A percentile compares a stretch with the other conserved stretches of the same genome.
Conservation (phyloP, 1,140 invertebrate genomes). For the Venturia canescens region DNA sequence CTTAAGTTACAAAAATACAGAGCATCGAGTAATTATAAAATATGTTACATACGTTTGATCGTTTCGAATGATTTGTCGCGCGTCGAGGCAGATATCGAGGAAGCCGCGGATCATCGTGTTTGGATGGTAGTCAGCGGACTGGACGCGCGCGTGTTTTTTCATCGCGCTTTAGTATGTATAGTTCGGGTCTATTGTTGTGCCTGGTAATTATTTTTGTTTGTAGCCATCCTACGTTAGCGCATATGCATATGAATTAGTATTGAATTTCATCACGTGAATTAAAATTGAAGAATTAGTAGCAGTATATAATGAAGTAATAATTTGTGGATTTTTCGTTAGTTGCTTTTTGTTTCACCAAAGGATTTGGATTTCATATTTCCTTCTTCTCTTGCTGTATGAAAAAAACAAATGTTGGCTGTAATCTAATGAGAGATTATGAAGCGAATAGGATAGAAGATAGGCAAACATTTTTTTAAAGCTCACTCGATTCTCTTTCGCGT, state of each 20-base stretch:
- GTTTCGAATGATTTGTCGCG: slow-evolving; percentile 19
- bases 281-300: neutral
- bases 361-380: neutral
- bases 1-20: slow-evolving; percentile 66
- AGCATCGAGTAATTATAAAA: slow-evolving; percentile 61
- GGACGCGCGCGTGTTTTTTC: neutral
- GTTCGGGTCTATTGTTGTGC: neutral
- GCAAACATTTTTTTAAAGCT: slow-evolving; percentile 10
- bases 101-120: neutral
- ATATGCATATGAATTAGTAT: slow-evolving; percentile 20
- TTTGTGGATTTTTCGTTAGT: neutral
- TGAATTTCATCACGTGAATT: neutral
- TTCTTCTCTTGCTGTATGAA: slow-evolving; percentile 20
- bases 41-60: slow-evolving; percentile 55
- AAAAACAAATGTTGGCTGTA: slow-evolving; percentile 5
- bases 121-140: slow-evolving; percentile 8
- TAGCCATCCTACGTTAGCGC: slow-evolving; percentile 8
- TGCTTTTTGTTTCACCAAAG: neutral
- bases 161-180: neutral
- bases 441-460: slow-evolving; percentile 18
- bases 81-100: neutral
- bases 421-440: slow-evolving; percentile 2
- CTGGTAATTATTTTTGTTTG: slow-evolving; percentile 12
- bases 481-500: slow-evolving; percentile 24
- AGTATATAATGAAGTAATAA: neutral